A percentile compares a stretch with the other conserved stretches of the same genome.
Evolutionary conservation across 2,888 invertebrate genomes (phyloP).

Genomic region (Orgyia antiqua): DNA sequence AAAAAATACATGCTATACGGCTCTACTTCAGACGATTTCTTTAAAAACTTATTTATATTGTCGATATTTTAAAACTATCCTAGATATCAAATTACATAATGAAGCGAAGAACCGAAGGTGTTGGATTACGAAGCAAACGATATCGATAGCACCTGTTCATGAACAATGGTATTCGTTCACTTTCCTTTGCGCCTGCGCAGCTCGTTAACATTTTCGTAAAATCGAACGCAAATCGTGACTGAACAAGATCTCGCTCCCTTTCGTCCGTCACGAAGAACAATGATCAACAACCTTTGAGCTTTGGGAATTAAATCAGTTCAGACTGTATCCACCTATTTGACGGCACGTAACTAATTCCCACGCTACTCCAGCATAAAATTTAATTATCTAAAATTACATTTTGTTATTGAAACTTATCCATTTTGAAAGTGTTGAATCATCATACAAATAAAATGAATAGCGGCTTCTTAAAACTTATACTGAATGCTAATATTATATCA

Average conservation of each 20-base stretch:
- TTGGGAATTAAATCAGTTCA: conserved; percentile 27
- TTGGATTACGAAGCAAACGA: conserved; percentile 30
- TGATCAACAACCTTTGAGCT: conserved; percentile 23
- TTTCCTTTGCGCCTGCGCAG: conserved; percentile 51
- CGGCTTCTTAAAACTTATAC: background rate
- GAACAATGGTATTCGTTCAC: conserved; percentile 58
- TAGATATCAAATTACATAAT: conserved; percentile 24
- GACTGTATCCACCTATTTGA: conserved; percentile 6
- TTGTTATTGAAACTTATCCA: background rate
- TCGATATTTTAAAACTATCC: no score
- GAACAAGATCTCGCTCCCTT: conserved; percentile 51
- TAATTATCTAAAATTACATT: conserved; percentile 1
- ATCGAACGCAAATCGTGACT: conserved; percentile 63
- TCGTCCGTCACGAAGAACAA: conserved; percentile 54
- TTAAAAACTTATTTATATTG: no score
- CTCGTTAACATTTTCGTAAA: conserved; percentile 64
- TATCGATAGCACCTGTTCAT: conserved; percentile 55
- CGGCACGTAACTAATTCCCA: conserved; percentile 21
- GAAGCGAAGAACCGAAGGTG: conserved; percentile 22
- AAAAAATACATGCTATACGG: no score
- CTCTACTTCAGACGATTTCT: no score
- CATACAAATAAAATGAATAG: background rate
- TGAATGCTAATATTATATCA: conserved; percentile 1
- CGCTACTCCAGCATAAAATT: conserved; percentile 10
- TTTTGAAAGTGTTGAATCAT: conserved; percentile 2